A percentile compares a stretch with the other conserved stretches of the same genome.
These are phyloP conservation scores for Erpornis zantholeuca DNA, from an alignment of 2,113 vertebrate species.

Conservation along the genomic window DNA sequence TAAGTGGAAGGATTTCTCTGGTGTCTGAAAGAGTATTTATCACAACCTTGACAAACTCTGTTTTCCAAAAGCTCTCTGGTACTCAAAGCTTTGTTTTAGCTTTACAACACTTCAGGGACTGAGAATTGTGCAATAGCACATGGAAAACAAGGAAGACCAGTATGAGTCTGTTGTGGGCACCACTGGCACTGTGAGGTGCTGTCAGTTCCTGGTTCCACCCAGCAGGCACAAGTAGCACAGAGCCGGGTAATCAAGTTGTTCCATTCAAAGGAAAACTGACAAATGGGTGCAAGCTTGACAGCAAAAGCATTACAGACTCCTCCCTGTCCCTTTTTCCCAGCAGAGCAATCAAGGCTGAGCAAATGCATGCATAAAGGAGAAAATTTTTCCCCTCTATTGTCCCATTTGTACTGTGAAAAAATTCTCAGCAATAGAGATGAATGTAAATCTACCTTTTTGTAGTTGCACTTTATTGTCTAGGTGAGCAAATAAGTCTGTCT, in stretches of 20 bases:
- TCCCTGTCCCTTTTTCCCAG: neutral
- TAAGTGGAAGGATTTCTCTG: neutral
- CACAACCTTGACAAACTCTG: accelerated
- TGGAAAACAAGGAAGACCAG: neutral
- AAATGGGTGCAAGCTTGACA: neutral
- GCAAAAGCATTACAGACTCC: neutral
- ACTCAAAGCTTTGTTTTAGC: neutral
- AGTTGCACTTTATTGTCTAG: neutral
- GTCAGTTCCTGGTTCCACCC: neutral
- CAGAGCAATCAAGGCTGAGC: neutral
- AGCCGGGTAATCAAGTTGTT: neutral
- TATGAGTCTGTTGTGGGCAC: neutral
- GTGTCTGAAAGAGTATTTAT: neutral
- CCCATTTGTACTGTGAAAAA: neutral
- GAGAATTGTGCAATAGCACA: neutral
- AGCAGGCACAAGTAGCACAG: neutral
- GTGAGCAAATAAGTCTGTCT: neutral
- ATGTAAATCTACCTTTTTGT: neutral
- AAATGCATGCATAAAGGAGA: neutral
- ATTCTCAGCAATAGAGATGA: neutral
- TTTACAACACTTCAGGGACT: neutral
- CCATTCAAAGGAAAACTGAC: neutral
- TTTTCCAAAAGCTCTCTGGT: neutral
- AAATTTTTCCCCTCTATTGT: neutral
- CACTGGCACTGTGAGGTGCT: neutral